Percentiles rank a stretch among this genome's conserved stretches.
These are phyloP conservation scores for Notechis scutatus DNA, from an alignment of 2,113 vertebrate species.

Conservation along the genomic window DNA sequence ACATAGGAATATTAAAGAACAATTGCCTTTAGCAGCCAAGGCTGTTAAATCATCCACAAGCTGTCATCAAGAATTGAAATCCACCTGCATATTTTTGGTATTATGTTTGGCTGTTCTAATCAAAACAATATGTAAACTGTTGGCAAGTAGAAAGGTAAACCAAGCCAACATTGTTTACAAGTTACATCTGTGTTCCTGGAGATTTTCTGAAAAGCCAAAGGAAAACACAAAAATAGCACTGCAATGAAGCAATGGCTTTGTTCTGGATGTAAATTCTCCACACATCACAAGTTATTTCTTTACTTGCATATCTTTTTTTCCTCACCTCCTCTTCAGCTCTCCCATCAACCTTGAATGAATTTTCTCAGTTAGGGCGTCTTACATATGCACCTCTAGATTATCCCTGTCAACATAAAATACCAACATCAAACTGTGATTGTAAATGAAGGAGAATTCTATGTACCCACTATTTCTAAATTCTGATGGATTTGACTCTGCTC, in stretches of 20 bases:
- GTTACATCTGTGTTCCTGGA: conserved; percentile 63
- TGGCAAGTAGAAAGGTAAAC: conserved; percentile 55
- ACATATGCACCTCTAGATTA: background rate
- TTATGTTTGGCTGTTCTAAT: conserved; percentile 68
- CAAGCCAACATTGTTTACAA: conserved; percentile 75
- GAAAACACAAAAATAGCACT: conserved; percentile 1
- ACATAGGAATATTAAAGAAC: conserved; percentile 73
- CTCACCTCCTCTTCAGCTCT: background rate
- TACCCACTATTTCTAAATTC: background rate
- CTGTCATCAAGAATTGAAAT: conserved; percentile 71
- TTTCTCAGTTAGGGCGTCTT: background rate
- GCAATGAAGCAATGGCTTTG: background rate
- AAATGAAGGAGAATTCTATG: background rate
- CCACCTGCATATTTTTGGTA: conserved; percentile 59
- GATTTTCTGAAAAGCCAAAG: conserved; percentile 49
- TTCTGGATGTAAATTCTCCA: background rate
- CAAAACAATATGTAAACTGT: conserved; percentile 69
- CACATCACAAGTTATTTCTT: background rate
- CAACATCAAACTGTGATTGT: background rate
- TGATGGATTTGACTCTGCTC: background rate
- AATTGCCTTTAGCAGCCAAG: conserved; percentile 65
- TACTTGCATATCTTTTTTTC: too few species aligned
- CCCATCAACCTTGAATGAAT: background rate
- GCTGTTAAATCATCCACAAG: conserved; percentile 70
- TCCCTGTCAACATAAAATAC: background rate